Evolutionary conservation across 1,140 invertebrate genomes (phyloP), one percentile per base, ranked within the genome.

Genomic region (Prorops nasuta): DNA sequence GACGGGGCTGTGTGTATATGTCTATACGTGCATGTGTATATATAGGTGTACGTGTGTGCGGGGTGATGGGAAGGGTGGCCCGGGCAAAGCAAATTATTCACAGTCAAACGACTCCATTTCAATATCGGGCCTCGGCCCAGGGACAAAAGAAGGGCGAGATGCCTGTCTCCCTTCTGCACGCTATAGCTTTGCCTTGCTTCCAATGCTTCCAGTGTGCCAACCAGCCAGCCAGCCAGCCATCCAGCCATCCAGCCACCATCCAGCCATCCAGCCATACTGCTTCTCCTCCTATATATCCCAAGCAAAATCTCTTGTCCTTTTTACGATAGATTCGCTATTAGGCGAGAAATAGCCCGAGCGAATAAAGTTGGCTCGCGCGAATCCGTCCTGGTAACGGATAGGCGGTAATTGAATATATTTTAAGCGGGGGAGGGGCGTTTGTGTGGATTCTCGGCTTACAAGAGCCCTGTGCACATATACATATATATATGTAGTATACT

Each of bases 31-130:
- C 40, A 24, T 12, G 12, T 18, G 28, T 15, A 31, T 31, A 34
- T 41, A 44, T 16, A 38, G 7, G 24, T 2, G 6, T 8, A 14
- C 28, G 24, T 28, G 12, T 61, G 59, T 37, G 40, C 46, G 47
- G 37, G 22, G 41, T 7, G 36, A 15, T 9, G 32, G 64, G 64
- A 56, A 57, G 60, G 68, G 60, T 64, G 65, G 66, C 64, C 64
- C 58, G 64, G 61, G 70, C 71, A 77, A 78, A 78, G 77, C 72
- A 79, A 78, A 80, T 80, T 80, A 79, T 75, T 80, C 71, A 79
- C 77, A 76, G 76, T 79, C 71, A 76, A 79, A 77, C 76, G 77
- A 79, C 72, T 79, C 77, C 75, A 79, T 79, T 79, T 79, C 77
- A 78, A 77, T 78, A 78, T 77, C 76, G 70, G 75, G 58, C 72